A percentile compares a stretch with the other conserved stretches of the same genome.
These are phyloP conservation scores for Drosophila subsilvestris DNA, from an alignment of 2,888 invertebrate species.

Conservation along the genomic window DNA sequence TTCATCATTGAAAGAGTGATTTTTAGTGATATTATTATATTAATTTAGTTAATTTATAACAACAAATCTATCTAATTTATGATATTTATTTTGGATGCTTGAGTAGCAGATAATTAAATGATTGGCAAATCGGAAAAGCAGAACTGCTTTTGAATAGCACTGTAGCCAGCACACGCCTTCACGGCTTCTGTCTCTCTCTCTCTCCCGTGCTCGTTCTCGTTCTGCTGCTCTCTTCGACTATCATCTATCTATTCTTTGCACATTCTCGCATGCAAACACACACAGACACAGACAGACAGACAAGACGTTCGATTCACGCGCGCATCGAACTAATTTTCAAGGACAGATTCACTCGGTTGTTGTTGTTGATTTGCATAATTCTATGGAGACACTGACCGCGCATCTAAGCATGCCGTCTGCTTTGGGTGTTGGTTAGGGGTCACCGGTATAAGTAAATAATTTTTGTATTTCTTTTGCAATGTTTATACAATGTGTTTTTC, in stretches of 20 bases:
- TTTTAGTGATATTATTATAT: no score
- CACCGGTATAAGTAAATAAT: not conserved
- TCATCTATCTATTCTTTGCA: not conserved
- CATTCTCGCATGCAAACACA: slow-evolving; percentile 4
- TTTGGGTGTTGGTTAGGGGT: not conserved
- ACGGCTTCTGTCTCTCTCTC: not conserved
- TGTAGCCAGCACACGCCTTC: not conserved
- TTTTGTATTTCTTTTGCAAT: not conserved
- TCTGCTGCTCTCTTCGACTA: not conserved
- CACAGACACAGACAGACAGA: slow-evolving; percentile 10
- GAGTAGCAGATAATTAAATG: no score
- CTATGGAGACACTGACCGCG: slow-evolving; percentile 13
- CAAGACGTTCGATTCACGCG: not conserved
- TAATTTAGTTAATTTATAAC: no score
- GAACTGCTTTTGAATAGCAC: not conserved
- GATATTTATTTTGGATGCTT: no score
- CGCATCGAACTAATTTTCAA: slow-evolving; percentile 43
- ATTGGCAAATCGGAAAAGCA: no score
- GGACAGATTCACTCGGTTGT: slow-evolving; percentile 43
- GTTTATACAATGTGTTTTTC: not conserved
- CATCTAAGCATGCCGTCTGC: not conserved
- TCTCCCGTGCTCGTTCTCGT: not conserved
- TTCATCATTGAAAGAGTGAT: no score
- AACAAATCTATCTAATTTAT: no score
- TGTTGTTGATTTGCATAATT: slow-evolving; percentile 55